These are phyloP conservation scores for Chaetoderma sp. DNA, from an alignment of 2,888 invertebrate species.

Conservation along the genomic window DNA sequence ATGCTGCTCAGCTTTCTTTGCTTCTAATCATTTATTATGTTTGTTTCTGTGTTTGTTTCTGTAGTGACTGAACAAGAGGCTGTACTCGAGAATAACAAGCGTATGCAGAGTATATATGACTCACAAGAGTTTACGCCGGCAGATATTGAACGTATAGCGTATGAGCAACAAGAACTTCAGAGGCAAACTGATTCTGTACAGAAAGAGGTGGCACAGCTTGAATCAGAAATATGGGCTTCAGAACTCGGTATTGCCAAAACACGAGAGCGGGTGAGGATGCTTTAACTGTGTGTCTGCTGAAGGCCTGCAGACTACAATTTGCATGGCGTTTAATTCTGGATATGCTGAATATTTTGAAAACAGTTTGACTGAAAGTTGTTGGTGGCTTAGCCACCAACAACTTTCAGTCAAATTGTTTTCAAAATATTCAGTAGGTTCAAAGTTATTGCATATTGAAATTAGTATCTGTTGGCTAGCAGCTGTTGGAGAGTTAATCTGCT, in stretches of 20 bases:
- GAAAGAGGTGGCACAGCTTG: conserved; percentile 41
- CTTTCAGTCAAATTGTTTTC: too few species aligned
- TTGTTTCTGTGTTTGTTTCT: background rate
- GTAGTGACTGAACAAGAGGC: conserved; percentile 43
- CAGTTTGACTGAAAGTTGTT: background rate
- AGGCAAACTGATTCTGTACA: conserved; percentile 51
- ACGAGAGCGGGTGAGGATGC: conserved; percentile 48
- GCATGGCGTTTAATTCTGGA: too few species aligned
- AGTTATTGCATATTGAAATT: too few species aligned
- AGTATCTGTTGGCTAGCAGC: too few species aligned
- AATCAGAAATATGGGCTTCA: conserved; percentile 52
- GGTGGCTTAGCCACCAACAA: too few species aligned
- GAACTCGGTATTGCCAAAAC: conserved; percentile 52
- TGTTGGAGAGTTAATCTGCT: too few species aligned
- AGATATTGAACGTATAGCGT: conserved; percentile 57
- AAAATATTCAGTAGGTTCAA: too few species aligned
- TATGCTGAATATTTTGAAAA: too few species aligned
- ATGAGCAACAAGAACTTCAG: conserved; percentile 47
- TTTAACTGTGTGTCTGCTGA: too few species aligned
- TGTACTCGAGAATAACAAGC: conserved; percentile 36
- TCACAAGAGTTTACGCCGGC: conserved; percentile 57
- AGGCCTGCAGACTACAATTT: background rate
- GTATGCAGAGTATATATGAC: conserved; percentile 54
- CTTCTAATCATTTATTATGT: background rate
- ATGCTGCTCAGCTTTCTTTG: background rate